These are phyloP conservation scores for Xerus inauris DNA, from an alignment of 2,113 vertebrate genomes.

Conservation along the genomic window DNA sequence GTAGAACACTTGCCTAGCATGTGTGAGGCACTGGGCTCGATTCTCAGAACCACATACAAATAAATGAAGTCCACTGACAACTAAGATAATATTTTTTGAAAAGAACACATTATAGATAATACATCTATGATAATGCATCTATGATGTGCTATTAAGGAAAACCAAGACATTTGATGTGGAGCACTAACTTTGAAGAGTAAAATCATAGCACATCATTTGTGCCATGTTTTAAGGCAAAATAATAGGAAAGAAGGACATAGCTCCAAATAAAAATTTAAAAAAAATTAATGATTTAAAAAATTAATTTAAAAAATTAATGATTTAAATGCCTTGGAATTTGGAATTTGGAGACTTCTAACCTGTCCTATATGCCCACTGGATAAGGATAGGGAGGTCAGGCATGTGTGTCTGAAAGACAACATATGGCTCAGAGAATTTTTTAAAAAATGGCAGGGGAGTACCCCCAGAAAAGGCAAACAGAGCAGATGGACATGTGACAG, in stretches of 20 bases:
- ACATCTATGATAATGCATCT: not conserved
- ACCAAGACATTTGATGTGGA: not conserved
- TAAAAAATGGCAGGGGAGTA: not conserved
- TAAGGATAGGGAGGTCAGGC: not conserved
- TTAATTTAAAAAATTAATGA: slow-evolving; percentile 6
- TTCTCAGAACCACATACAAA: no score
- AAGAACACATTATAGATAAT: not conserved
- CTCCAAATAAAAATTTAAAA: not conserved
- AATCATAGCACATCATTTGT: not conserved
- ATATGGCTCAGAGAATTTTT: not conserved
- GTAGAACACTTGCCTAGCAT: no score
- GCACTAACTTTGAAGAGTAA: not conserved
- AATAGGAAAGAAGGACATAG: not conserved
- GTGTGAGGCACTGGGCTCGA: no score
- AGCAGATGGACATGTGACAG: slow-evolving; percentile 46
- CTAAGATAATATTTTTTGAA: no score
- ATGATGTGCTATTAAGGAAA: not conserved
- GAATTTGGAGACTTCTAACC: not conserved
- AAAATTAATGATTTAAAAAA: not conserved
- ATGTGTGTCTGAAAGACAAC: not conserved
- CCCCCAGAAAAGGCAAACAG: slow-evolving; percentile 5
- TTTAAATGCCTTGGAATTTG: not conserved
- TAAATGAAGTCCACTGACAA: no score
- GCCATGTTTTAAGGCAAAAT: not conserved
- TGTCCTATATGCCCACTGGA: not conserved